A percentile compares a stretch with the other conserved stretches of the same genome.
phyloP scores from a whole-genome alignment of 2,113 vertebrate species.

The Arothron firmamentum region DNA sequence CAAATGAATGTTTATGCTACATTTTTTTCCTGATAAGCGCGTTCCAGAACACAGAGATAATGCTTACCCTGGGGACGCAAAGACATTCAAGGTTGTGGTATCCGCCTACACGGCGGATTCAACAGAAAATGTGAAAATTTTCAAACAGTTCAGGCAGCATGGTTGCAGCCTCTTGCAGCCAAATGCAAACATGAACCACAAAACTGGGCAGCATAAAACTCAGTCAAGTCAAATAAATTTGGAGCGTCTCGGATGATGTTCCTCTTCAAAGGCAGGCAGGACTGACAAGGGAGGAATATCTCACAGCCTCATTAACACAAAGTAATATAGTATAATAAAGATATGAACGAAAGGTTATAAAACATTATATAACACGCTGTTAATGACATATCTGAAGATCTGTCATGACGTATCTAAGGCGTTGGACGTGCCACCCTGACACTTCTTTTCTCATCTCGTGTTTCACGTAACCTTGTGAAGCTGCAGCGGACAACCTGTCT shows the following conservation, averaged over 20 bases:
- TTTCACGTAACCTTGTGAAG: constrained; percentile 52
- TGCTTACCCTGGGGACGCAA: constrained; percentile 13
- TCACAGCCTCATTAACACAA: no score
- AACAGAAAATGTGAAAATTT: not conserved
- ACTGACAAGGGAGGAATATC: no score
- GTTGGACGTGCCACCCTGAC: constrained; percentile 40
- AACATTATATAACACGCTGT: not conserved
- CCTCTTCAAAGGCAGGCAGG: no score
- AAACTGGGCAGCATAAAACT: constrained; percentile 8
- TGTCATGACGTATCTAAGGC: constrained; percentile 29
- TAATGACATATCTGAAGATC: constrained; percentile 34
- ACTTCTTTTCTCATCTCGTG: constrained; percentile 42
- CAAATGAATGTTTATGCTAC: constrained; percentile 18
- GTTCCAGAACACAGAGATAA: constrained; percentile 27
- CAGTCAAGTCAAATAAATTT: constrained; percentile 45
- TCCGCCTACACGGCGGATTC: constrained; percentile 17
- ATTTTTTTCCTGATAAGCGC: constrained; percentile 21
- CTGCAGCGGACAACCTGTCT: constrained; percentile 43
- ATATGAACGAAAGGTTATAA: constrained; percentile 5
- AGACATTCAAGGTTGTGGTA: constrained; percentile 21
- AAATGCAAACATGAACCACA: constrained; percentile 16
- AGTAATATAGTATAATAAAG: not conserved
- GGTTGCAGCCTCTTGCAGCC: not conserved
- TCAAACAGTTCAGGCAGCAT: not conserved
- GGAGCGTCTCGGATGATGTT: constrained; percentile 42